Evolutionary conservation across 23 tunicate genomes (phyloP).

Genomic region (Aplidium turbinatum): DNA sequence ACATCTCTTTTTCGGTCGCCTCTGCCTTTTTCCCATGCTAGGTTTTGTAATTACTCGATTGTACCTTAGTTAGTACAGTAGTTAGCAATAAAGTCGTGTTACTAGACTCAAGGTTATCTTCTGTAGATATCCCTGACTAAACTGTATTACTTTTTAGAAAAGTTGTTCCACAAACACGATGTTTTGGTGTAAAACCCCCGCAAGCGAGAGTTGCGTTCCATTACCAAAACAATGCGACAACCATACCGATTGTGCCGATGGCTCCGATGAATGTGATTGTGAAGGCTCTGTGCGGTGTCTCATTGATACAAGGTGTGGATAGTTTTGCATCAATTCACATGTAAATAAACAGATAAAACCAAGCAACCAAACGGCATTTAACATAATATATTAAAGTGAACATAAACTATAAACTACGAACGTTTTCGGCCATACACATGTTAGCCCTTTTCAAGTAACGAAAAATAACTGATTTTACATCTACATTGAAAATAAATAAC

Average conservation of each 20-base stretch:
- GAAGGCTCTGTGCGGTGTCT: slow-evolving; percentile 17
- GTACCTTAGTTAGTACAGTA: not conserved
- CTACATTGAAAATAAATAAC: too few species aligned
- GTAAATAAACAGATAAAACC: too few species aligned
- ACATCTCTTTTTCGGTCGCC: too few species aligned
- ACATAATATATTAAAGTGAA: too few species aligned
- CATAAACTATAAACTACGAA: too few species aligned
- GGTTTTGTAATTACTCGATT: not conserved
- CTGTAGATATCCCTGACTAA: not conserved
- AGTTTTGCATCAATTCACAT: not conserved
- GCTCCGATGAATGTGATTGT: slow-evolving; percentile 38
- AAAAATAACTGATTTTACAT: too few species aligned
- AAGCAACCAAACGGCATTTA: too few species aligned
- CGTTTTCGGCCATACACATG: too few species aligned
- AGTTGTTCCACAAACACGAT: slow-evolving; percentile 9
- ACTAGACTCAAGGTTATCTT: too few species aligned
- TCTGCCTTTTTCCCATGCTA: not conserved
- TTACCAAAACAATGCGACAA: slow-evolving; percentile 21
- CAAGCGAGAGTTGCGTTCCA: not conserved
- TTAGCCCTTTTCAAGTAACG: too few species aligned
- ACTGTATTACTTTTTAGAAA: not conserved
- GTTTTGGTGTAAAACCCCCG: not conserved
- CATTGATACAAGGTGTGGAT: not conserved
- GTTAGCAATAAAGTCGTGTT: not conserved
- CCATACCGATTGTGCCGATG: slow-evolving; percentile 23